Conservation (phyloP, 2,888 invertebrate genomes). For the Xanthia togata region DNA sequence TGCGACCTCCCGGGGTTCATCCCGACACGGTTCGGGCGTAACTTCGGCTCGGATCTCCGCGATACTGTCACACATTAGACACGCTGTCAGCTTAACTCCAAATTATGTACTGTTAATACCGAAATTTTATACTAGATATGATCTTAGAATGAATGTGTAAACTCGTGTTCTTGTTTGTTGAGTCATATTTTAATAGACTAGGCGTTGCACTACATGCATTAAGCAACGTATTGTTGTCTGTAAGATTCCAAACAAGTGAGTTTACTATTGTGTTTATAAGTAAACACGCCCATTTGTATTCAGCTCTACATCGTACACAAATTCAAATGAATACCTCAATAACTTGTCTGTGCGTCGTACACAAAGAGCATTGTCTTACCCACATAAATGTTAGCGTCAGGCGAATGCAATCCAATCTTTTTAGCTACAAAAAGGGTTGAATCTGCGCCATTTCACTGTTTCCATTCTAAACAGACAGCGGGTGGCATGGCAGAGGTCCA, state of each 20-base stretch:
- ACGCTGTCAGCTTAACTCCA: conserved; percentile 70
- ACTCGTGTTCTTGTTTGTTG: conserved; percentile 48
- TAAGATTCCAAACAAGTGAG: conserved; percentile 53
- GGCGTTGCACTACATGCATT: conserved; percentile 52
- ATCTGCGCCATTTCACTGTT: conserved; percentile 73
- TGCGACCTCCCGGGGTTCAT: conserved; percentile 64
- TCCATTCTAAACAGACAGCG: conserved; percentile 73
- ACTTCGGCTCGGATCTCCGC: conserved; percentile 68
- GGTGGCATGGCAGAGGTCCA: conserved; percentile 60
- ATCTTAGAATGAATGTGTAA: conserved; percentile 48
- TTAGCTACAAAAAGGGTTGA: conserved; percentile 74
- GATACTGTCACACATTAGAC: conserved; percentile 77
- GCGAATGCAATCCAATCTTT: conserved; percentile 78
- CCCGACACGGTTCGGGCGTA: conserved; percentile 80
- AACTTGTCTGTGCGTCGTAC: conserved; percentile 58
- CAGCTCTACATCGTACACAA: conserved; percentile 58
- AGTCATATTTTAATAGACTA: conserved; percentile 49
- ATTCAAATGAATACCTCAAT: conserved; percentile 63
- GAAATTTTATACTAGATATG: conserved; percentile 52
- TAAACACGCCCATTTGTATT: conserved; percentile 61
- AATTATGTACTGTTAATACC: conserved; percentile 66
- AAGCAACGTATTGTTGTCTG: conserved; percentile 60
- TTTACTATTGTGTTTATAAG: conserved; percentile 59
- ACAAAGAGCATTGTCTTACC: conserved; percentile 76
- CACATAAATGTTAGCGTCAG: conserved; percentile 74